These are phyloP conservation scores for Phocides pigmalion DNA, from an alignment of 1,140 invertebrate species.

Conservation along the genomic window DNA sequence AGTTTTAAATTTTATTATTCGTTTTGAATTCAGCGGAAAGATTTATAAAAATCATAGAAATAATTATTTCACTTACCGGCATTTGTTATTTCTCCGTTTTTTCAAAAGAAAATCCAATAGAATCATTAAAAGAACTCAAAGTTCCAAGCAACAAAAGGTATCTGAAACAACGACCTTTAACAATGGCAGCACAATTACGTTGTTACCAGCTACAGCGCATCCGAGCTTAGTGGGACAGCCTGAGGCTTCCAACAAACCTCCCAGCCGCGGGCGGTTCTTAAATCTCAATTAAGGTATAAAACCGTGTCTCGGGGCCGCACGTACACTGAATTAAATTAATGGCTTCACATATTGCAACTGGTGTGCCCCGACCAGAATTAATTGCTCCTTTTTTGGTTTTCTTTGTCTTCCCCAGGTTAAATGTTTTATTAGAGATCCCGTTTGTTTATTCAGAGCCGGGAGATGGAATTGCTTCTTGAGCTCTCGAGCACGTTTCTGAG, in stretches of 20 bases:
- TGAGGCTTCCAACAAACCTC: constrained; percentile 55
- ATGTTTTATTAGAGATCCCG: constrained; percentile 69
- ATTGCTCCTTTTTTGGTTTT: constrained; percentile 73
- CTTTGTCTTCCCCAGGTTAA: constrained; percentile 58
- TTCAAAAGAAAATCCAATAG: too few relatives aligned
- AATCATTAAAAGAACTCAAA: not conserved
- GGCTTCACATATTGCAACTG: constrained; percentile 79
- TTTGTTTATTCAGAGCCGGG: constrained; percentile 63
- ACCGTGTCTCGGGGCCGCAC: constrained; percentile 72
- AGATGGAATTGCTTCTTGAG: constrained; percentile 54
- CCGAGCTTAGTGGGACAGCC: constrained; percentile 43
- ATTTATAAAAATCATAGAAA: too few relatives aligned
- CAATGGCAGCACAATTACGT: not conserved
- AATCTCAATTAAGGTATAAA: constrained; percentile 82
- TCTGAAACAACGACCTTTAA: constrained; percentile 8
- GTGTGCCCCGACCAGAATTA: constrained; percentile 64
- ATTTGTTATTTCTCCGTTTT: too few relatives aligned
- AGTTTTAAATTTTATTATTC: too few relatives aligned
- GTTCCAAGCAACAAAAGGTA: constrained; percentile 24
- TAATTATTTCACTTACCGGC: too few relatives aligned
- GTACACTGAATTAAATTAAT: constrained; percentile 82
- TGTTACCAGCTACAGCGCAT: not conserved
- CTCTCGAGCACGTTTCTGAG: constrained; percentile 32
- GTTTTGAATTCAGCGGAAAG: too few relatives aligned
- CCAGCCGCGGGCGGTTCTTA: constrained; percentile 69